Conservation (phyloP, 2,888 invertebrate genomes). For the Branchipolynoe longqiensis region DNA sequence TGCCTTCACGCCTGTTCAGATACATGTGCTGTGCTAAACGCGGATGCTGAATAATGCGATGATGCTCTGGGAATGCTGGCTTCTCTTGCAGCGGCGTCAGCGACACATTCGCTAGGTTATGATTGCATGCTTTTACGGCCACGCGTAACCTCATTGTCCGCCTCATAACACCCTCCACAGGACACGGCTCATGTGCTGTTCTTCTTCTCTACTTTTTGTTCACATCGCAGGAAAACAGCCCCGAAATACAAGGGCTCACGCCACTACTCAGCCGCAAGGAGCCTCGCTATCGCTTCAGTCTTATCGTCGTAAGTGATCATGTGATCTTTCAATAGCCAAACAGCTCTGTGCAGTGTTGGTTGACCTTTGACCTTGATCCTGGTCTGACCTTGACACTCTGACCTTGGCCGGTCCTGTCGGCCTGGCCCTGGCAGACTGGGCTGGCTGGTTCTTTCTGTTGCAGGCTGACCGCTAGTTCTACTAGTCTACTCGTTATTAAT, state of each 20-base stretch:
- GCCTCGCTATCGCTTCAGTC: slow-evolving; percentile 66
- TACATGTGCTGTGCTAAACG: no score
- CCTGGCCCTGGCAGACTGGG: not conserved
- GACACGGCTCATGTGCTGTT: slow-evolving; percentile 44
- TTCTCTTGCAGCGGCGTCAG: no score
- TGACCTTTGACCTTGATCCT: slow-evolving; percentile 49
- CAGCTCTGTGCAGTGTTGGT: slow-evolving; percentile 52
- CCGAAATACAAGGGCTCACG: slow-evolving; percentile 59
- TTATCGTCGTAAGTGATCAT: slow-evolving; percentile 66
- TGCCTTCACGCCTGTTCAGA: no score
- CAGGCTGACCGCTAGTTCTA: slow-evolving; percentile 35
- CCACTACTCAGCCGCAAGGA: slow-evolving; percentile 65
- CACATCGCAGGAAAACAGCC: slow-evolving; percentile 43
- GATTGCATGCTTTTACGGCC: no score
- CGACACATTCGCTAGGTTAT: no score
- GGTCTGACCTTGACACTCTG: slow-evolving; percentile 47
- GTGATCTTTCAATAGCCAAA: slow-evolving; percentile 44
- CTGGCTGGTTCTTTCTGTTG: slow-evolving; percentile 39
- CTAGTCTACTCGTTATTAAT: slow-evolving; percentile 46
- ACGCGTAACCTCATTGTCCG: no score
- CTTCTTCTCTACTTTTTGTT: slow-evolving; percentile 6
- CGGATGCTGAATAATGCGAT: no score
- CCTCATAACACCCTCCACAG: no score
- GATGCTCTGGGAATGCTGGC: no score
- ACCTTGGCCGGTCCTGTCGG: slow-evolving; percentile 32